Evolutionary conservation across 2,797 vertebrate species (phyloP).

Genomic region (Melanotaenia boesemani): DNA sequence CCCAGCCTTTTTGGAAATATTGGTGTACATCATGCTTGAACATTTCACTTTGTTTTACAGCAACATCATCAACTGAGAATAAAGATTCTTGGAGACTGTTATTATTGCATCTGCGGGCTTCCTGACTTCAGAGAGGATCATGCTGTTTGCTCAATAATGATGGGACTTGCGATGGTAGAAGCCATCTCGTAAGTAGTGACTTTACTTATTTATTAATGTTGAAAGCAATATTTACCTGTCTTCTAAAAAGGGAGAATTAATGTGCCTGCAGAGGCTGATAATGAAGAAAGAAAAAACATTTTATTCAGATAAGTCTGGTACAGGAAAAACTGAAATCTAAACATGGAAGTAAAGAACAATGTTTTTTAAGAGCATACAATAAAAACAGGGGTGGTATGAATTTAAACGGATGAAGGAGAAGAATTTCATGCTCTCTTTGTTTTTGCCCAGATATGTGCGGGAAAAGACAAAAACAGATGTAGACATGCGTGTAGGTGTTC

Average conservation of each 20-base stretch:
- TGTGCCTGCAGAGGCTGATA: neutral
- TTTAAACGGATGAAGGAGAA: neutral
- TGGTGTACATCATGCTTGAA: neutral
- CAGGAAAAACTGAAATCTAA: neutral
- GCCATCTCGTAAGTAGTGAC: slow-evolving; percentile 91
- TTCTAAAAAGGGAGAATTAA: neutral
- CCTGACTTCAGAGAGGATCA: slow-evolving; percentile 95
- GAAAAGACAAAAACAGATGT: slow-evolving; percentile 94
- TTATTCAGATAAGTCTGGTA: neutral
- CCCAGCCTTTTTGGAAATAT: neutral
- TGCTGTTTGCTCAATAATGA: slow-evolving; percentile 92
- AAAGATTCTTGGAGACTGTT: slow-evolving; percentile 97
- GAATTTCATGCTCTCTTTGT: neutral
- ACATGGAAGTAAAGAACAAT: neutral
- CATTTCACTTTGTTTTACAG: slow-evolving; percentile 68
- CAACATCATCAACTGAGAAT: slow-evolving; percentile 93
- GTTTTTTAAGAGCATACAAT: neutral
- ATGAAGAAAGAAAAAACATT: neutral
- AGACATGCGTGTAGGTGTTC: slow-evolving; percentile 96
- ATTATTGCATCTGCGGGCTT: slow-evolving; percentile 96
- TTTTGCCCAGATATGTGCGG: slow-evolving; percentile 87
- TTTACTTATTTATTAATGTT: neutral
- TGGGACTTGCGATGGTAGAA: slow-evolving; percentile 96
- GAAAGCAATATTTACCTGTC: neutral
- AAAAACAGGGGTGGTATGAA: neutral